A percentile compares a stretch with the other conserved stretches of the same genome.
These are phyloP conservation scores for Hemiprocne comata DNA, from an alignment of 2,113 vertebrate genomes.

Conservation along the genomic window DNA sequence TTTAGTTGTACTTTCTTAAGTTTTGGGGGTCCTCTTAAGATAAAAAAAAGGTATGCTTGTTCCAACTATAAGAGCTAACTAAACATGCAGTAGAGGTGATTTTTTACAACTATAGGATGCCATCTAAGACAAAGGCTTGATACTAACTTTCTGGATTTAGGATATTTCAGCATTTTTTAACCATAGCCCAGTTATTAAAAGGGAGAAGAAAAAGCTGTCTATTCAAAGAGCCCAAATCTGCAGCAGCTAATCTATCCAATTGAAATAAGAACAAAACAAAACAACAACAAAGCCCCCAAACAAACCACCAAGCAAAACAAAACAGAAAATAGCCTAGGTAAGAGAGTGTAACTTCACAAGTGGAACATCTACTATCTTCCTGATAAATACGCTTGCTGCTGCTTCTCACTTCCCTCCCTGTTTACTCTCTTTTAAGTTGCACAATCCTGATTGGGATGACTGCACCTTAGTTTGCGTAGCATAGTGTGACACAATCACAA, in stretches of 20 bases:
- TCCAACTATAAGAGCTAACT: neutral
- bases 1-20: neutral
- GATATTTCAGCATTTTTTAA: neutral
- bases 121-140: neutral
- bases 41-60: neutral
- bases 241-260: neutral
- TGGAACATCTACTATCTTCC: neutral
- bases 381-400: neutral
- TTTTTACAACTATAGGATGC: neutral
- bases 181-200: neutral
- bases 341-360: neutral
- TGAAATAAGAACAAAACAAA: neutral
- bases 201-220: neutral
- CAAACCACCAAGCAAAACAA: neutral
- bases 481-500: neutral
- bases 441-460: neutral
- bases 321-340: neutral
- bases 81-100: neutral
- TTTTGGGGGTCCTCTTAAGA: neutral
- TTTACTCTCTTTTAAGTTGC: neutral
- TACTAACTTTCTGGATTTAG: neutral
- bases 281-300: neutral
- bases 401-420: neutral
- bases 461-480: conserved; percentile 1
- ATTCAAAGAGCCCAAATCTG: neutral